Evolutionary conservation across 2,888 invertebrate species (phyloP).

Genomic region (Melinaea menophilus): DNA sequence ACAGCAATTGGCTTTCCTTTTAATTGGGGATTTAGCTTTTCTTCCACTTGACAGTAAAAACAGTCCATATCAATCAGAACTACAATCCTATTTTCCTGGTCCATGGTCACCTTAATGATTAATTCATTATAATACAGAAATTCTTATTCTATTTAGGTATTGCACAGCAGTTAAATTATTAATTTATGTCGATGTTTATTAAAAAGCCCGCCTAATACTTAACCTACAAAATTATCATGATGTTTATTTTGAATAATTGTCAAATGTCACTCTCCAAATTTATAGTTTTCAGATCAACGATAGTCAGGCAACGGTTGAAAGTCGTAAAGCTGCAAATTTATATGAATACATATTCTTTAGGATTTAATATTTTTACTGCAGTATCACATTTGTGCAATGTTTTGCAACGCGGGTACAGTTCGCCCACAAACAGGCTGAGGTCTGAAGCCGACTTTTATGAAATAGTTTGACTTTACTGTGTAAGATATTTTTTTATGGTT

Average conservation of each 20-base stretch:
- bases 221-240: conserved; percentile 1
- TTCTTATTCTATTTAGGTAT: background rate
- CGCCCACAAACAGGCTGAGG: no score
- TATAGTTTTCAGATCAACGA: no score
- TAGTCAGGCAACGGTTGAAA: no score
- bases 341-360: no score
- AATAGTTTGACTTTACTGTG: no score
- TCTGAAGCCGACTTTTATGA: no score
- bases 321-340: no score
- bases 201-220: background rate
- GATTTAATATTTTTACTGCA: no score
- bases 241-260: background rate
- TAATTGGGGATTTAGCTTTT: conserved; percentile 88
- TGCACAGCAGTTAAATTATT: background rate
- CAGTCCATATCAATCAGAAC: conserved; percentile 99
- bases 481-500: no score
- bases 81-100: conserved; percentile 81
- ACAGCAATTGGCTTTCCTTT: conserved; percentile 96
- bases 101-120: conserved; percentile 46
- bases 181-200: background rate
- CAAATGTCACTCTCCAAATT: background rate
- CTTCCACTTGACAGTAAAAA: conserved; percentile 99
- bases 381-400: no score
- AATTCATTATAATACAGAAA: background rate
- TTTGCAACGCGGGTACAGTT: no score